Percentiles rank a stretch among this genome's conserved stretches.
These are phyloP conservation scores for Esperia sulphurella DNA, from an alignment of 2,888 invertebrate genomes.

Conservation along the genomic window DNA sequence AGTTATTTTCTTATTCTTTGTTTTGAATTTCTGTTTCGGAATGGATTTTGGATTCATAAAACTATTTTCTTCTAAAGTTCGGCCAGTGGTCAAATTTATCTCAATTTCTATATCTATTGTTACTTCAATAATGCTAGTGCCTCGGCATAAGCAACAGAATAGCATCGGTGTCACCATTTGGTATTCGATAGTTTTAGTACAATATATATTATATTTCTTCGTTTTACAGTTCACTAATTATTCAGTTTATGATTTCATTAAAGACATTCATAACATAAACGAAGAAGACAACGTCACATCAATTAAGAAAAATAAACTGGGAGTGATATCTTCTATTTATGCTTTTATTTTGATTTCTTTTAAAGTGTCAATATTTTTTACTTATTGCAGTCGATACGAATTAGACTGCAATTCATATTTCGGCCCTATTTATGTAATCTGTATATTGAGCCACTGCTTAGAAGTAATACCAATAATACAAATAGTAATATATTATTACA, in stretches of 20 bases:
- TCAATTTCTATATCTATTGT: not conserved
- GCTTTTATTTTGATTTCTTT: not conserved
- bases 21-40: not conserved
- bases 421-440: not conserved
- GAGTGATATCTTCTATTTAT: not conserved
- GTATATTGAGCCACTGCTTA: not conserved
- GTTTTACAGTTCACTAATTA: not conserved
- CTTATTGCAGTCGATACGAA: not conserved
- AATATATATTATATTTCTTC: not conserved
- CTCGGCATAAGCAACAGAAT: not conserved
- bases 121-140: not conserved
- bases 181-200: not conserved
- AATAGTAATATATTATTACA: conserved; percentile 5
- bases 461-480: conserved; percentile 3
- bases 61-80: not conserved
- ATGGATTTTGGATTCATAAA: not conserved
- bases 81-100: not conserved
- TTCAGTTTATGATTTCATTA: not conserved
- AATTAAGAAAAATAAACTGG: not conserved
- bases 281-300: not conserved
- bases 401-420: not conserved
- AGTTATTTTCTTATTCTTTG: not conserved
- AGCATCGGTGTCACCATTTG: not conserved
- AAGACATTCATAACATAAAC: not conserved
- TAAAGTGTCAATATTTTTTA: not conserved